Evolutionary conservation across 1,140 invertebrate species (phyloP).

Genomic region (Ips typographus): DNA sequence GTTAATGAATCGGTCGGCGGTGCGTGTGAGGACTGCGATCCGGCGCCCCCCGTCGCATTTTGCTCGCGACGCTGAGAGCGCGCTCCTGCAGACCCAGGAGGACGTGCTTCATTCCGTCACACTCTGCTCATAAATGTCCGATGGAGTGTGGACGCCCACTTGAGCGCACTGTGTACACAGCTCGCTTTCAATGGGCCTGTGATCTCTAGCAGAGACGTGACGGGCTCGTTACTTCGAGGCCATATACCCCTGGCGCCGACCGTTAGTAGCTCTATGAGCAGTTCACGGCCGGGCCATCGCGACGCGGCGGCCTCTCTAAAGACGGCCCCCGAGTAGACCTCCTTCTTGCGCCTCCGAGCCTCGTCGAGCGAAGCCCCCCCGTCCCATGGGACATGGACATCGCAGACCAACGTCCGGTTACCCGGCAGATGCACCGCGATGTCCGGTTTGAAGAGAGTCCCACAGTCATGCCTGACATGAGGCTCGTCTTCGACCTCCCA

Average conservation of each 20-base stretch:
- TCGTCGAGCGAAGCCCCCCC: not conserved
- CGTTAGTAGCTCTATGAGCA: not conserved
- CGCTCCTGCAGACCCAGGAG: not conserved
- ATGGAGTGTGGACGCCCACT: too few relatives aligned
- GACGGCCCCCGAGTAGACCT: not conserved
- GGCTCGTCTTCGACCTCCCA: constrained; percentile 20
- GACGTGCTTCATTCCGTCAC: not conserved
- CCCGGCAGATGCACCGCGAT: not conserved
- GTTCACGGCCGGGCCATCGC: not conserved
- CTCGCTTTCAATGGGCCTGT: too few relatives aligned
- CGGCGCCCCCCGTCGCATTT: not conserved
- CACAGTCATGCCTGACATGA: constrained; percentile 7
- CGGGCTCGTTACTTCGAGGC: too few relatives aligned
- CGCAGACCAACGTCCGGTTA: not conserved
- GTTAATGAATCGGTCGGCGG: not conserved
- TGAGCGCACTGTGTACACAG: too few relatives aligned
- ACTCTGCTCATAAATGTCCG: too few relatives aligned
- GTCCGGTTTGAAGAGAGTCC: not conserved
- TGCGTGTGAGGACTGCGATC: not conserved
- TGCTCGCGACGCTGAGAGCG: not conserved
- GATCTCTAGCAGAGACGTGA: too few relatives aligned
- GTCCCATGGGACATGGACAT: not conserved
- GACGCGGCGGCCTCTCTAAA: not conserved
- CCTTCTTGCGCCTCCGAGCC: not conserved
- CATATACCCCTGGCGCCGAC: not conserved